Conservation (phyloP, 2,797 vertebrate genomes). For the Callimico goeldii region DNA sequence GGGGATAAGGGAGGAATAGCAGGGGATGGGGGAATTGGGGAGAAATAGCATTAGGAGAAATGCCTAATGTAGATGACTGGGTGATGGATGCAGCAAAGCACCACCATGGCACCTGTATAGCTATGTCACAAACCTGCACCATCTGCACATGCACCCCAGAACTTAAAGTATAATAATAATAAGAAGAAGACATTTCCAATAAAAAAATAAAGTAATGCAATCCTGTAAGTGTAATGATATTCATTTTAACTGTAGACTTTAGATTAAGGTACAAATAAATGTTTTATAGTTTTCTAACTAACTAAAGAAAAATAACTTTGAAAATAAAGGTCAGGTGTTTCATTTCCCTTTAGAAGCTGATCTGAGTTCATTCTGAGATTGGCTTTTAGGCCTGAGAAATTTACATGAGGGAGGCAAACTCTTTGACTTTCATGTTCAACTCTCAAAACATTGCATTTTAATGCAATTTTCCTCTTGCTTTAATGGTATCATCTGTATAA, state of each 20-base stretch:
- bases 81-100: too few relatives aligned
- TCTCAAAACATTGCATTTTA: constrained; percentile 70
- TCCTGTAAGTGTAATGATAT: background rate
- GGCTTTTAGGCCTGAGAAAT: constrained; percentile 39
- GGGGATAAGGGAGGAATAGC: too few relatives aligned
- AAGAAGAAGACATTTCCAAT: too few relatives aligned
- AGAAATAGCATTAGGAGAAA: too few relatives aligned
- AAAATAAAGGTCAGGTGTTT: constrained; percentile 49
- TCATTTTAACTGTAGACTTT: constrained; percentile 43
- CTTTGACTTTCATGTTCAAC: constrained; percentile 66
- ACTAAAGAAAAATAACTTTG: constrained; percentile 43
- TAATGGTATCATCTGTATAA: constrained; percentile 72
- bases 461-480: constrained; percentile 71
- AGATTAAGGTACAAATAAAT: constrained; percentile 48
- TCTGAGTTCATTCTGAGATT: constrained; percentile 12
- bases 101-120: too few relatives aligned
- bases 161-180: too few relatives aligned
- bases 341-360: constrained; percentile 40
- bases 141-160: too few relatives aligned
- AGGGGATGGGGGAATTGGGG: too few relatives aligned
- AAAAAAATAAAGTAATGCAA: background rate
- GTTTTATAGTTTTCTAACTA: constrained; percentile 47
- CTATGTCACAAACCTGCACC: too few relatives aligned
- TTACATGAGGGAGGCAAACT: constrained; percentile 29
- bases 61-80: too few relatives aligned